Percentiles rank a stretch among this genome's conserved stretches.
Evolutionary conservation across 2,888 invertebrate species (phyloP).

Genomic region (Aleiodes alternator): DNA sequence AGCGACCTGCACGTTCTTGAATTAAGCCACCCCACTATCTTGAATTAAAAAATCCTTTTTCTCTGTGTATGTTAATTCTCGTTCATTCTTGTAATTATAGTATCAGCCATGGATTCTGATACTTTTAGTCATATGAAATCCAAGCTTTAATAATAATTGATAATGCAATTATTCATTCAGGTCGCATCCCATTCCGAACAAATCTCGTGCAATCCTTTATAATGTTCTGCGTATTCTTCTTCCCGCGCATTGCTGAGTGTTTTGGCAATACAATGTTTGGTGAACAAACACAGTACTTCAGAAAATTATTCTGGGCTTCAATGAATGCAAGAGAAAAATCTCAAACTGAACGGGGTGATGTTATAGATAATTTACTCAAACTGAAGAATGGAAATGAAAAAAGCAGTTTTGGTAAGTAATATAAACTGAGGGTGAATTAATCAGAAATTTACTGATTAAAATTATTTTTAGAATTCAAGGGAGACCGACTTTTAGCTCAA

Average conservation of each 20-base stretch:
- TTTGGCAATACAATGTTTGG: conserved; percentile 55
- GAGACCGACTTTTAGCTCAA: conserved; percentile 64
- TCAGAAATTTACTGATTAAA: neutral
- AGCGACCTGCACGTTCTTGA: too few relatives aligned
- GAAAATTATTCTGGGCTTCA: conserved; percentile 65
- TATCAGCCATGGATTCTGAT: too few relatives aligned
- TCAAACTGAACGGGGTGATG: conserved; percentile 63
- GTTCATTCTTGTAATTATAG: too few relatives aligned
- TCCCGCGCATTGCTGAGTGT: conserved; percentile 57
- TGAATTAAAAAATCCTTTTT: too few relatives aligned
- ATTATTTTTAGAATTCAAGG: conserved; percentile 60
- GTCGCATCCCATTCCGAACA: conserved; percentile 44
- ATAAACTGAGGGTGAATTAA: neutral
- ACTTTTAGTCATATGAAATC: too few relatives aligned
- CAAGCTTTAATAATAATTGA: too few relatives aligned
- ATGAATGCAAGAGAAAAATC: conserved; percentile 61
- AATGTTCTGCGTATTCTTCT: conserved; percentile 62
- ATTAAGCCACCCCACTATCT: too few relatives aligned
- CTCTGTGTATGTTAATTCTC: too few relatives aligned
- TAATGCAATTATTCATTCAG: conserved; percentile 27
- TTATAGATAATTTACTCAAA: conserved; percentile 64
- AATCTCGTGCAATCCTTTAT: conserved; percentile 21
- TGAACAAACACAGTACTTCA: conserved; percentile 59
- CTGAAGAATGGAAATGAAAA: conserved; percentile 61
- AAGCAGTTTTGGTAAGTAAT: conserved; percentile 59